Evolutionary conservation across 2,113 vertebrate species (phyloP), one percentile per base, ranked within the genome.

Genomic region (Hippolais icterina): DNA sequence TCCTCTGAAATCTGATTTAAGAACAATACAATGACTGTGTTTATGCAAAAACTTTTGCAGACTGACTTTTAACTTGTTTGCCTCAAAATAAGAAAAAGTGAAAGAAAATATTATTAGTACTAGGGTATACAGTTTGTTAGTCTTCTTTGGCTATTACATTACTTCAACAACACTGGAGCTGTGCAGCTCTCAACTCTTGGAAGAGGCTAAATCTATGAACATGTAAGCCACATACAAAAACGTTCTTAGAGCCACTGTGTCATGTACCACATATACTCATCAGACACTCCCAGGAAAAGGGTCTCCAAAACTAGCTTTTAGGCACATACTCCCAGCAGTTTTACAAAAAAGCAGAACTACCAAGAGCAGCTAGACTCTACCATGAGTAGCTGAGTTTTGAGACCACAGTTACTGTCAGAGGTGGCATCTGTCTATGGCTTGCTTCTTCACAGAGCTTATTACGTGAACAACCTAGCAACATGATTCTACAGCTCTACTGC

Each of bases 181-280:
- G 5, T 39, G 29, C 0, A 0, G 19, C 37, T 69, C 52, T 14
- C 11, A 35, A 4, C 7, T 63, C 37, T 19, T 19, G 42, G 7
- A 33, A 50, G 3, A 72, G 9, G 10, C 11, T 65, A 60, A 21
- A 90, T 15, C 22, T n/a, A 19, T 27, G 7, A 66, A 18, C 13
- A 56, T 4, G 5, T 65, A 13, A 84, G 31, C 9, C 25, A 57
- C 31, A 28, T 4, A 87, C 0, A 25, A 31, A 63, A 56, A 65
- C 17, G 20, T 46, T 59, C 22, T 25, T 8, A 54, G 21, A 84
- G 7, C 9, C n/a, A n/a, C 9, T 57, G 13, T n/a, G 25, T 12
- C 6, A 10, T 18, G 44, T 2, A 52, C 7, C 13, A 65, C 15
- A 39, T 8, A 47, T 6, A 47, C 6, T 28, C 42, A 46, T 37